phyloP scores from a whole-genome alignment of 2,888 invertebrate genomes.

The Eretmocerus hayati region DNA sequence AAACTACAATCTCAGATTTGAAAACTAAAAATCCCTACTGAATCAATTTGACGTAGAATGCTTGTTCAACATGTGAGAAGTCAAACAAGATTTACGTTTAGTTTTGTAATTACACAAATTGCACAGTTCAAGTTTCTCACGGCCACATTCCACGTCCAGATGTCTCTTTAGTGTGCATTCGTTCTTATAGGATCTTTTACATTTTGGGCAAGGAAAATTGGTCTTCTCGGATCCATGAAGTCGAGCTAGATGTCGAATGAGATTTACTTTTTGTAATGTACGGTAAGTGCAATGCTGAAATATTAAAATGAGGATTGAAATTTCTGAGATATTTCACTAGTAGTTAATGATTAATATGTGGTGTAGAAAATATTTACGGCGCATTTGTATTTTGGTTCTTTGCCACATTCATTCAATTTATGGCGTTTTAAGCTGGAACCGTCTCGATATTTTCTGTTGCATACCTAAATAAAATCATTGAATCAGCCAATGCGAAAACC shows the following conservation, averaged over 20 bases:
- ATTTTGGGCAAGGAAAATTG: slow-evolving; percentile 35
- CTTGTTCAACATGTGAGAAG: not conserved
- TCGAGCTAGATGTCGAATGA: slow-evolving; percentile 29
- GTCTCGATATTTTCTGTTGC: not conserved
- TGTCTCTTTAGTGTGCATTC: not conserved
- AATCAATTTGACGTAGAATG: not conserved
- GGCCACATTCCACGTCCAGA: not conserved
- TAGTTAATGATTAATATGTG: too few relatives aligned
- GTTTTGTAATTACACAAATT: not conserved
- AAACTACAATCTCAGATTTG: not conserved
- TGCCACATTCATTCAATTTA: slow-evolving; percentile 26
- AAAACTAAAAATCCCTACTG: not conserved
- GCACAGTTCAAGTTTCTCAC: not conserved
- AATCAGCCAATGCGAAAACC: too few relatives aligned
- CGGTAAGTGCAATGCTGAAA: slow-evolving; percentile 36
- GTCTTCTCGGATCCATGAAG: slow-evolving; percentile 24
- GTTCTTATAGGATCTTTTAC: slow-evolving; percentile 41
- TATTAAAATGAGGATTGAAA: too few relatives aligned
- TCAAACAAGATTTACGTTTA: not conserved
- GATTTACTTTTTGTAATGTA: slow-evolving; percentile 30
- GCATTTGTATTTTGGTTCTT: slow-evolving; percentile 29
- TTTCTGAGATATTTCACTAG: too few relatives aligned
- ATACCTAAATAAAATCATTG: not conserved
- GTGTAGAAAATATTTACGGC: too few relatives aligned
- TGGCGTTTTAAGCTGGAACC: not conserved